Evolutionary conservation across 2,113 vertebrate species (phyloP), one percentile per base, ranked within the genome.

Genomic region (Polypterus bichir): DNA sequence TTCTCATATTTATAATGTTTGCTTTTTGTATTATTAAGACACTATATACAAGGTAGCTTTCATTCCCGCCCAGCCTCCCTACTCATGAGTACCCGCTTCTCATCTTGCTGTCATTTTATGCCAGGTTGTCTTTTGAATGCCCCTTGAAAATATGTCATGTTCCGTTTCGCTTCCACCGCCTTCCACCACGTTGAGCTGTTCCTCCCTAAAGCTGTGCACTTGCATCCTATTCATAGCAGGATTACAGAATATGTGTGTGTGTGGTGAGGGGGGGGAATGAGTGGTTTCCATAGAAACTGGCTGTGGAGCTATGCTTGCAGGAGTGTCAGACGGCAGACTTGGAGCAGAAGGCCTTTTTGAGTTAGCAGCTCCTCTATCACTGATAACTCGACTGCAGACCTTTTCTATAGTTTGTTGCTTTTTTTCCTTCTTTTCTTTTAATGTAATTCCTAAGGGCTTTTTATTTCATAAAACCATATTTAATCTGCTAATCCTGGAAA

Each of bases 151-250:
- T 62, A 60, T 48, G 53, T 68, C 73, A 51, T 51, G 60, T 64
- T 61, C 74, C 64, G 61, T 62, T 72, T 73, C 60, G 46, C 75
- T 66, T 71, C 75, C 73, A 75, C 71, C 77, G 69, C 63, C 59
- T 74, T 75, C 69, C 65, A 63, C 74, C 70, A 59, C 66, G 68
- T 80, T 77, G 76, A 81, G 68, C 70, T 71, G 69, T 68, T 71
- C 61, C 66, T 4, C 64, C 67, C 73, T 47, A 68, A 74, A 78
- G 74, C 68, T 68, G 68, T 61, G 53, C 72, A 69, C 77, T 70
- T 66, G 73, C 74, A 66, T 79, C 78, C 77, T 78, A 76, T 81
- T 83, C 80, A 79, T 66, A 73, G 69, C 57, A 67, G 86, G 84
- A 84, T 87, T 84, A 77, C 71, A 60, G 65, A 70, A 66, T 4